Evolutionary conservation across 2,797 vertebrate genomes (phyloP).

Genomic region (Platyrinchus mystaceus): DNA sequence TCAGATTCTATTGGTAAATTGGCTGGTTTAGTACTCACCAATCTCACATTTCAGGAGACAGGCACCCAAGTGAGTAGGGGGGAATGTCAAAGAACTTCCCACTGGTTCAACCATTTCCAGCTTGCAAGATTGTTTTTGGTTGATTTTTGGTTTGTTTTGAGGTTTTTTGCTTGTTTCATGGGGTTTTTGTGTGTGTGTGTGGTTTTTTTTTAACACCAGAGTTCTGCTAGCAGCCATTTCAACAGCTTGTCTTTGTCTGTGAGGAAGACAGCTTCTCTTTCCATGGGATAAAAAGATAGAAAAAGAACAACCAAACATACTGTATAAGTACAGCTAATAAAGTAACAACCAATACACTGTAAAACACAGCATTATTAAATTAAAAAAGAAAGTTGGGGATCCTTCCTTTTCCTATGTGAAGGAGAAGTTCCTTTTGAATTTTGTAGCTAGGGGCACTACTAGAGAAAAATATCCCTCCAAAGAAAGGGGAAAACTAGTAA

Average conservation of each 20-base stretch:
- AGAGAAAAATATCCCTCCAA: neutral
- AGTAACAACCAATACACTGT: neutral
- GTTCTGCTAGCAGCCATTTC: slow-evolving; percentile 49
- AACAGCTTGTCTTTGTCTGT: slow-evolving; percentile 39
- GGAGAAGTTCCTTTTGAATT: neutral
- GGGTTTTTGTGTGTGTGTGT: neutral
- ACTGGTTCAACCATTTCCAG: neutral
- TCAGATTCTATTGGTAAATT: neutral
- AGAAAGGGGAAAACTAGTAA: neutral
- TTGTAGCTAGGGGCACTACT: neutral
- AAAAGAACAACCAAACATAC: neutral
- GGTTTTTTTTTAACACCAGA: neutral
- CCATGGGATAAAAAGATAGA: neutral
- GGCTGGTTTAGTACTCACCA: neutral
- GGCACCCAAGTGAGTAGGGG: neutral
- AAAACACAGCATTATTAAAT: neutral
- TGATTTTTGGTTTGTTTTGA: neutral
- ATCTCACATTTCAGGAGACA: neutral
- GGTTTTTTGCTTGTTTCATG: neutral
- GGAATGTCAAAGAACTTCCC: neutral
- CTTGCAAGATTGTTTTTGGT: neutral
- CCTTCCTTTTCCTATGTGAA: neutral
- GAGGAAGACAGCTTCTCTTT: slow-evolving; percentile 9
- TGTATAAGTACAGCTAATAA: neutral
- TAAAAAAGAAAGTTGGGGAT: neutral